Evolutionary conservation across 2,888 invertebrate species (phyloP), one percentile per base, ranked within the genome.

Genomic region (Bombyx huttoni): DNA sequence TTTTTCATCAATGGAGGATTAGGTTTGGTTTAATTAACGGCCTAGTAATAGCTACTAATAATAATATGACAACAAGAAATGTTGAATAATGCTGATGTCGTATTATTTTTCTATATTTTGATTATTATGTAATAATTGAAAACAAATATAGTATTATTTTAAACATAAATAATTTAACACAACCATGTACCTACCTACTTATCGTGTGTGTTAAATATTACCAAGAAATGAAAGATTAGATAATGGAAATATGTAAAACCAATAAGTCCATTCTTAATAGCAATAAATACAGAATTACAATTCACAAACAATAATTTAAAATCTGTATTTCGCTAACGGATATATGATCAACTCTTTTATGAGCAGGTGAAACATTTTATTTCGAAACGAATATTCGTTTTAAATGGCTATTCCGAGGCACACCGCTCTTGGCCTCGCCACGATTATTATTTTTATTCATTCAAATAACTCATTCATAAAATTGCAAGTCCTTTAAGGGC

Each of bases 391-490:
- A 73, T 68, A 67, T 66, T 63, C 62, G 61, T 62, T 69, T 68
- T 70, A 67, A 73, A 71, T 65, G 64, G 64, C 67, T 62, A 64
- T 62, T 68, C 63, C 59, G 65, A 71, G 70, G 72, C 74, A 74
- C 70, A 72, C 68, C 55, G 66, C 69, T 76, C 75, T 76, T 67
- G 68, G 73, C 72, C 65, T 69, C 72, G 73, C 62, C 71, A 70
- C 68, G 65, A 73, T 73, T 81, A 81, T 83, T 82, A 81, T 78
- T 76, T 74, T 77, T 71, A 80, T 82, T 78, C 82, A 83, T 87
- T 85, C 80, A 82, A 86, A 79, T 78, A 82, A 80, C 73, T 84
- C 85, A 86, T 87, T 86, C 86, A 86, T 84, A 84, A 85, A 86
- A 87, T 85, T 85, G 81, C 77, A 76, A 77, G 74, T 78, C 73